Evolutionary conservation across 1,140 invertebrate genomes (phyloP), one percentile per base, ranked within the genome.

Genomic region (Sarcophaga peregrina): DNA sequence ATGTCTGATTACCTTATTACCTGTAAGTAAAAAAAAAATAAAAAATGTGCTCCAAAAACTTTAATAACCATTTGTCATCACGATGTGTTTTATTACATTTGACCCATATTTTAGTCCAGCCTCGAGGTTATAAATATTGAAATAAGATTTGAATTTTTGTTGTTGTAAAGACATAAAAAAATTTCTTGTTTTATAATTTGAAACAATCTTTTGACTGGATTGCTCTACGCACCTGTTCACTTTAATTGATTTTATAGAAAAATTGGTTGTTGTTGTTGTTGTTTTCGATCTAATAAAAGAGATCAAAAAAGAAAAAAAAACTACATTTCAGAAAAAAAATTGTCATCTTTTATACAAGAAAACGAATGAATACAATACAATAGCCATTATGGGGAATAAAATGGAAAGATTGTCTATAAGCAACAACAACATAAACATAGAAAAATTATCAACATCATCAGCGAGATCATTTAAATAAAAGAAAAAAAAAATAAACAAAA

Each of bases 381-480:
- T 58, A 58, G 11, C 15, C 54, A 58, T 37, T 58, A 58, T n/a
- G 8, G n/a, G n/a, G 11, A 15, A 62, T 15, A 62, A 7, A 62
- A 62, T 62, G 20, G 25, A 68, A 68, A 68, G n/a, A 68, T 68
- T 9, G 7, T 20, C 17, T 68, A 68, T 5, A 20, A 62, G 8
- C 20, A 68, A 5, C 50, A 52, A 20, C 20, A 68, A 68, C 58
- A 68, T 20, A 5, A 68, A 68, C 25, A 37, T 2, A 37, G 0
- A 17, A 68, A 25, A 20, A 68, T 25, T n/a, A 17, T 68, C 17
- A 68, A 8, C 62, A 68, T 68, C 62, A 68, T 17, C 62, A 68
- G 17, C 62, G 17, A 20, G 62, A 68, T 68, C 62, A 68, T 68
- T 68, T 68, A 68, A 68, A 68, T 2, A 62, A 52, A 58, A 58